Conservation (phyloP, 2,797 vertebrate genomes). For the Petrocephalus schoutedeni region DNA sequence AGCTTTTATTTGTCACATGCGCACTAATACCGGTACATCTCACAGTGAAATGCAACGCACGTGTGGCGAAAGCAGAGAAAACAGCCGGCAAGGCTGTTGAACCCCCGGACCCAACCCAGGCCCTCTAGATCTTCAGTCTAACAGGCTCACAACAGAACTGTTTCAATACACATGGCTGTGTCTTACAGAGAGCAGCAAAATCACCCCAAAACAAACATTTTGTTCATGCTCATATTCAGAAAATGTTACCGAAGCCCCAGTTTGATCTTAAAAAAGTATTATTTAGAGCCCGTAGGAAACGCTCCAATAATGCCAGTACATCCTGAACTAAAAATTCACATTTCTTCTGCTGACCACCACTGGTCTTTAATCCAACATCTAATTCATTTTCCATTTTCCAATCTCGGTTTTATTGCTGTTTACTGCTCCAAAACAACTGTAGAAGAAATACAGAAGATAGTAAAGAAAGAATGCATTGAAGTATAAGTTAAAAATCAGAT, state of each 20-base stretch:
- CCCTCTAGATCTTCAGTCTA: neutral
- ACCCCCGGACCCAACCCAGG: neutral
- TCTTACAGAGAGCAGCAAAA: neutral
- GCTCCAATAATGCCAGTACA: neutral
- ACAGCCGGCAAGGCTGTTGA: neutral
- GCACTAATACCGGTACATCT: neutral
- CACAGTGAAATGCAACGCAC: neutral
- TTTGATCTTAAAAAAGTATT: constrained; percentile 4
- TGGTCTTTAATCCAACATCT: neutral
- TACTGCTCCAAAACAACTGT: neutral
- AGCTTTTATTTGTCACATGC: neutral
- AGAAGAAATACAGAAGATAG: neutral
- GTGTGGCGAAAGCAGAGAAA: neutral
- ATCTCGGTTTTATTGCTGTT: constrained; percentile 3
- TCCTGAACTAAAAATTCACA: neutral
- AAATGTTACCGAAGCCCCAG: neutral
- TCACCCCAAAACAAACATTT: neutral
- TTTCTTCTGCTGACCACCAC: neutral
- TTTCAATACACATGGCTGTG: neutral
- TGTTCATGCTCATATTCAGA: neutral
- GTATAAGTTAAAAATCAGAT: constrained; percentile 1
- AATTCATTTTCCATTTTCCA: neutral
- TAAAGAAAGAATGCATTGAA: neutral
- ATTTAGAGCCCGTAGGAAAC: neutral
- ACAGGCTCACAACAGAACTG: neutral